Evolutionary conservation across 2,797 vertebrate species (phyloP).

Genomic region (Geotrypetes seraphini): DNA sequence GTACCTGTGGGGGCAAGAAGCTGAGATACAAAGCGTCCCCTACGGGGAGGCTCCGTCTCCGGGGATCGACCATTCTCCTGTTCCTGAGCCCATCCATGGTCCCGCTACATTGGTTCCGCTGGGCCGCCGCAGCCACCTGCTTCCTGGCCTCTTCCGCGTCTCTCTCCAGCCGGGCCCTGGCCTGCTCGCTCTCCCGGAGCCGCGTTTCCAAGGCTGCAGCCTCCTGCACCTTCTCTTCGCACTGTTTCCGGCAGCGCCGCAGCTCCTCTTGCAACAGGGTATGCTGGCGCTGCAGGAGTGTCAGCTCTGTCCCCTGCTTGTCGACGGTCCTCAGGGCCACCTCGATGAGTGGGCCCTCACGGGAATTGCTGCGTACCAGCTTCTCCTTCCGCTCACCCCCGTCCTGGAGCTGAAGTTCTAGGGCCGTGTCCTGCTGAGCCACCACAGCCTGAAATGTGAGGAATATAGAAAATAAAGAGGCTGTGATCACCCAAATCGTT

Average conservation of each 20-base stretch:
- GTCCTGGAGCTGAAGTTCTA: constrained; percentile 56
- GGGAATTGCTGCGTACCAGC: constrained; percentile 50
- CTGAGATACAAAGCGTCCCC: constrained; percentile 48
- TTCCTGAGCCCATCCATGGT: constrained; percentile 20
- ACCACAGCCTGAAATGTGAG: constrained; percentile 66
- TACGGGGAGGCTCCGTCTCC: constrained; percentile 42
- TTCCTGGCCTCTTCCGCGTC: constrained; percentile 62
- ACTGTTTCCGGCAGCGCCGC: constrained; percentile 45
- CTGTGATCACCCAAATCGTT: too few relatives aligned
- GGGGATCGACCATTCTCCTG: constrained; percentile 27
- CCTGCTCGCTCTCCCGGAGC: constrained; percentile 67
- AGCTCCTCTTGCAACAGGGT: constrained; percentile 73
- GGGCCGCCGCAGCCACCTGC: constrained; percentile 22
- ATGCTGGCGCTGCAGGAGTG: constrained; percentile 68
- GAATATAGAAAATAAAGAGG: too few relatives aligned
- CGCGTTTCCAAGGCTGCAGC: constrained; percentile 38
- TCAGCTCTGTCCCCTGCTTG: constrained; percentile 60
- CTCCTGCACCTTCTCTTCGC: constrained; percentile 34
- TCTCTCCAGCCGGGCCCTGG: constrained; percentile 54
- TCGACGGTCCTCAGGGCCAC: constrained; percentile 12
- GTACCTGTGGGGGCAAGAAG: constrained; percentile 43
- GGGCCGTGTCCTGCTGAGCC: constrained; percentile 70
- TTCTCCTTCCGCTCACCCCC: constrained; percentile 31
- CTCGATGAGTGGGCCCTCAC: constrained; percentile 44
- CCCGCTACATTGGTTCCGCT: neutral